Evolutionary conservation across 2,113 vertebrate genomes (phyloP).

Genomic region (Numida meleagris): DNA sequence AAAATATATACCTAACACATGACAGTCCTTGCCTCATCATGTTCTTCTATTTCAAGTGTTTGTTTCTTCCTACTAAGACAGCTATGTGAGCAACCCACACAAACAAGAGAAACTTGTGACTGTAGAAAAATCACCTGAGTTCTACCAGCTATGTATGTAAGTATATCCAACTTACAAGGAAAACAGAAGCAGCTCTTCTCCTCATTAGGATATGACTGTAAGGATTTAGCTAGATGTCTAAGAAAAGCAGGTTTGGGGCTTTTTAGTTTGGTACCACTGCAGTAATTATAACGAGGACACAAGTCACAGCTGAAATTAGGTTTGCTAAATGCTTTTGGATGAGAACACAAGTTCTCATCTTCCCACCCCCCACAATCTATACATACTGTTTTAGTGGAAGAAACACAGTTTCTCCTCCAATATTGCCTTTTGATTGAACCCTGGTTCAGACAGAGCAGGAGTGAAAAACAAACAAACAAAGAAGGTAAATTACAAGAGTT

Average conservation of each 20-base stretch:
- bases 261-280: not conserved
- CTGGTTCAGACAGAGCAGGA: not conserved
- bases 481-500: not conserved
- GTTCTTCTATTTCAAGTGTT: slow-evolving; percentile 37
- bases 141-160: not conserved
- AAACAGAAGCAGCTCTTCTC: not conserved
- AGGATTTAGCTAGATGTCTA: not conserved
- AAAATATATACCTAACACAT: not conserved
- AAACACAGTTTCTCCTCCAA: not conserved
- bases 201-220: not conserved
- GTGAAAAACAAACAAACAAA: not conserved
- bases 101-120: slow-evolving; percentile 6
- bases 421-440: not conserved
- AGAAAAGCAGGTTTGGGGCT: not conserved
- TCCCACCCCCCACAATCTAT: not conserved
- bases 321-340: not conserved
- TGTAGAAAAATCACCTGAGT: not conserved
- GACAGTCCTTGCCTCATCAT: slow-evolving; percentile 7
- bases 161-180: not conserved
- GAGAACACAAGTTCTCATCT: not conserved
- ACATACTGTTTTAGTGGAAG: not conserved
- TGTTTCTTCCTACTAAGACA: not conserved
- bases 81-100: not conserved
- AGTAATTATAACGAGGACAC: not conserved
- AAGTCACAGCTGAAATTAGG: not conserved